phyloP scores from a whole-genome alignment of 2,113 vertebrate genomes.

The Corydoras maculifer region DNA sequence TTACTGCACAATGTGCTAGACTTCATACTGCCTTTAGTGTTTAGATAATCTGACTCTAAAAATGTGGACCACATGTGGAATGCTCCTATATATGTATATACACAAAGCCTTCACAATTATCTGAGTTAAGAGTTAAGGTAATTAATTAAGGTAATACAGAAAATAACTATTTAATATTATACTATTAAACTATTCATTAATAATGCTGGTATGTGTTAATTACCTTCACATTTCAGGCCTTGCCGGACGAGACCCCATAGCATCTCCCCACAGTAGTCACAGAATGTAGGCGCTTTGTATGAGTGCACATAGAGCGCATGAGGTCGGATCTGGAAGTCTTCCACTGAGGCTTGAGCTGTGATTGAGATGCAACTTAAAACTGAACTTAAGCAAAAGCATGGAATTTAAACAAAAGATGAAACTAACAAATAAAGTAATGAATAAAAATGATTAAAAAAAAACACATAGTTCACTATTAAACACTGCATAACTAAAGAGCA shows the following conservation, averaged over 20 bases:
- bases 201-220: not conserved
- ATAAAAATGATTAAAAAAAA: constrained; percentile 15
- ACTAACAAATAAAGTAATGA: not conserved
- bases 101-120: constrained; percentile 1
- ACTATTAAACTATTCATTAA: no score
- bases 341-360: constrained; percentile 90
- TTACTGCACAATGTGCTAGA: not conserved
- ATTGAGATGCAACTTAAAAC: constrained; percentile 50
- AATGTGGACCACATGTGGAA: constrained; percentile 3
- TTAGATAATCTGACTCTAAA: not conserved
- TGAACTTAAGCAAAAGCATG: constrained; percentile 22
- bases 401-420: not conserved
- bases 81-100: constrained; percentile 1
- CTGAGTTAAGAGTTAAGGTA: not conserved
- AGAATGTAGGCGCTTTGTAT: constrained; percentile 98
- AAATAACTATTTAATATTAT: no score
- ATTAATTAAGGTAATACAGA: not conserved
- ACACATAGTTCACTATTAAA: not conserved
- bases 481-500: no score
- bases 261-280: constrained; percentile 58
- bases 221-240: constrained; percentile 98
- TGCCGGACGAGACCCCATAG: constrained; percentile 97
- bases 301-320: constrained; percentile 97
- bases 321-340: constrained; percentile 98
- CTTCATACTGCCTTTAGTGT: not conserved